Percentiles rank a stretch among this genome's conserved stretches.
Evolutionary conservation across 2,888 invertebrate genomes (phyloP).

Genomic region (Eulithis prunata): DNA sequence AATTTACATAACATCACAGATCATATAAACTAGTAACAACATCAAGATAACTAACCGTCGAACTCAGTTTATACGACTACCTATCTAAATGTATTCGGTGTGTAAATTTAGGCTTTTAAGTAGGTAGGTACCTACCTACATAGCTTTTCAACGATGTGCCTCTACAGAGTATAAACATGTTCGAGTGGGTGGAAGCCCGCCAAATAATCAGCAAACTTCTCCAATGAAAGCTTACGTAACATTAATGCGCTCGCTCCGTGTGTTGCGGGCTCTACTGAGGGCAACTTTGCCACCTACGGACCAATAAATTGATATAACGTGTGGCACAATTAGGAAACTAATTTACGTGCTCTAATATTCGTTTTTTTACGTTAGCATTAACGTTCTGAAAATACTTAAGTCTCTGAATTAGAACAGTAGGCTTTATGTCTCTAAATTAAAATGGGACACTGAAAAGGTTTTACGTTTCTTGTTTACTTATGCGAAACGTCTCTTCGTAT

Average conservation of each 20-base stretch:
- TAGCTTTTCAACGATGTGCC: slow-evolving; percentile 44
- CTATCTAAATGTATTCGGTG: slow-evolving; percentile 12
- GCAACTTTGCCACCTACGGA: slow-evolving; percentile 43
- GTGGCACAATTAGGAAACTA: slow-evolving; percentile 6
- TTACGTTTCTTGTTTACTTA: slow-evolving; percentile 21
- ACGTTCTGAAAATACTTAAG: neutral
- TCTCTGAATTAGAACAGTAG: neutral
- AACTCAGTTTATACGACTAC: slow-evolving; percentile 5
- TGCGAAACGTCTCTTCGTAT: slow-evolving; percentile 38
- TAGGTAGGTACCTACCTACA: slow-evolving; percentile 4
- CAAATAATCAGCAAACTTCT: slow-evolving; percentile 65
- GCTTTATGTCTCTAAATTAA: neutral
- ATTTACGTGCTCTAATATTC: slow-evolving; percentile 6
- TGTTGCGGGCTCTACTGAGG: slow-evolving; percentile 55
- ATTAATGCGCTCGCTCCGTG: slow-evolving; percentile 44
- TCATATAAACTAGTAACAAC: neutral
- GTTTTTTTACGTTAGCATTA: slow-evolving; percentile 3
- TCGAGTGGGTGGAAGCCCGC: slow-evolving; percentile 54
- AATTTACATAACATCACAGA: slow-evolving; percentile 1
- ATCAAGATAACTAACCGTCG: slow-evolving; percentile 20
- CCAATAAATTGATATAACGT: slow-evolving; percentile 19
- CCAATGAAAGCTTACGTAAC: slow-evolving; percentile 63
- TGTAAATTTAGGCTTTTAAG: neutral
- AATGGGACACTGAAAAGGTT: slow-evolving; percentile 3
- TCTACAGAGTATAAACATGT: slow-evolving; percentile 51